Evolutionary conservation across 2,888 invertebrate species (phyloP), one percentile per base, ranked within the genome.

Genomic region (Thereva nobilitata): DNA sequence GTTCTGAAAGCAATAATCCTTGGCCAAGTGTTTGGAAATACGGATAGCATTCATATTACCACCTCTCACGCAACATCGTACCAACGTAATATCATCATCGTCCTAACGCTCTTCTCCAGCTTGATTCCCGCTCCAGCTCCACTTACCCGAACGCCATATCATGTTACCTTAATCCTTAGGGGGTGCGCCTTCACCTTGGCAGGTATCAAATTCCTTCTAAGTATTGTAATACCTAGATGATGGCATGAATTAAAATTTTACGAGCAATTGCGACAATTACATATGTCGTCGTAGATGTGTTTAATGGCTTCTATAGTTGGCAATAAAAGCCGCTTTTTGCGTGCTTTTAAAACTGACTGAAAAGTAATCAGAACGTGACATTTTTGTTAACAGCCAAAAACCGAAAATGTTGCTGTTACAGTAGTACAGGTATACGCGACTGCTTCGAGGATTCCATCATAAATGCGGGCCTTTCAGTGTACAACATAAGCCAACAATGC

Each of bases 211-310:
- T 7, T 37, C 45, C 47, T 59, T 59, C 38, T 45, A 37, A 47
- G 38, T 23, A 34, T 12, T 12, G 9, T 59, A 47, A 59, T 59
- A 59, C 38, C 47, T 47, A 23, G 37, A 47, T 59, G 57, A 47
- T 59, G 57, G 47, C 38, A 59, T 59, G 45, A 59, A 59, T 59
- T 59, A 59, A 59, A 59, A 59, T 47, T 59, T 59, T 59, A 59
- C 37, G 57, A 59, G 57, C 47, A 35, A 44, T 59, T 59, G 57
- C 57, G 57, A 59, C 57, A 59, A 59, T 59, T 59, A 59, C 57
- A 59, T 37, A 47, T 47, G 47, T 47, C 12, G 12, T 37, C 57
- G 38, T 45, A n/a, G 57, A 59, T 59, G 57, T 47, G 45, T 12
- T 38, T 35, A 59, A 59, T 47, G 47, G 57, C 37, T 37, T 47